Conservation (phyloP, 2,113 vertebrate genomes). For the Erpornis zantholeuca region DNA sequence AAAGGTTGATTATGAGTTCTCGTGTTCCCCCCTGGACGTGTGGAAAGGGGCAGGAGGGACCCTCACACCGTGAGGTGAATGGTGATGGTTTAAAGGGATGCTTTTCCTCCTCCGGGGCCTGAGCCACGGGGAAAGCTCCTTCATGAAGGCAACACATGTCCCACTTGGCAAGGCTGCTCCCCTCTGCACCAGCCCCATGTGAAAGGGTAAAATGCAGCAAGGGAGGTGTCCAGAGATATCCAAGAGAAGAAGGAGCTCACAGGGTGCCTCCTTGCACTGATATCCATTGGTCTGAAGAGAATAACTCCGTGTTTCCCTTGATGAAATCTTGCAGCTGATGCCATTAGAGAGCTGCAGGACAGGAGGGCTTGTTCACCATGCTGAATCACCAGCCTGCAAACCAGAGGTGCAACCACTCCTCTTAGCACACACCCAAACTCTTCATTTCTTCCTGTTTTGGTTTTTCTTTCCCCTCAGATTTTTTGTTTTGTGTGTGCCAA, state of each 20-base stretch:
- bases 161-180: rapidly evolving
- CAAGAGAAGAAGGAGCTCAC: background rate
- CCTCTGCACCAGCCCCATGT: rapidly evolving
- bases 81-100: background rate
- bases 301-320: background rate
- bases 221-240: background rate
- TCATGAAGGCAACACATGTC: background rate
- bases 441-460: background rate
- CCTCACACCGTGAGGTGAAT: background rate
- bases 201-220: background rate
- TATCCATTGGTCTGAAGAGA: background rate
- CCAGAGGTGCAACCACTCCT: background rate
- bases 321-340: background rate
- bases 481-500: background rate
- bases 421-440: background rate
- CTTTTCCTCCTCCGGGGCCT: background rate
- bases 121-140: background rate
- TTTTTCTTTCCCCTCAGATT: background rate
- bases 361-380: background rate
- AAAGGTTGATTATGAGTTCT: constrained; percentile 7
- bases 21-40: background rate
- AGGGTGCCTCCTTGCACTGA: background rate
- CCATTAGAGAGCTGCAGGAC: background rate
- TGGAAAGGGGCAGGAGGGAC: background rate
- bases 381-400: background rate